Conservation (phyloP, 1,140 invertebrate species). For the Sarcophaga bullata region DNA sequence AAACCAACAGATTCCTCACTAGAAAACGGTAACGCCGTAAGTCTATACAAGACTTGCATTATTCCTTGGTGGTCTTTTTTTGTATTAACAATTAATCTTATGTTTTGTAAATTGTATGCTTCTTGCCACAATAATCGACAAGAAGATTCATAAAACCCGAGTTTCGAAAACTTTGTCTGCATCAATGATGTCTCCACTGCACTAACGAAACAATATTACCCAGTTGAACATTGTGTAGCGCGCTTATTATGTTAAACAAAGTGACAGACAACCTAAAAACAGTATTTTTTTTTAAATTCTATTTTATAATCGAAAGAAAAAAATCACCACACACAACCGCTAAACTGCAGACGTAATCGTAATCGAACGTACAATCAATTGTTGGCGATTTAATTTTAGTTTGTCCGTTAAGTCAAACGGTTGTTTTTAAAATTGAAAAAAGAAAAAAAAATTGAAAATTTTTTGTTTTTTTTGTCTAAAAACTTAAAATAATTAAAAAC, state of each 20-base stretch:
- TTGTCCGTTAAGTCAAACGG: constrained; percentile 12
- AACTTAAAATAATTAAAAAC: background rate
- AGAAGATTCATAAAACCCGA: too few relatives aligned
- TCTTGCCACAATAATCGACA: too few relatives aligned
- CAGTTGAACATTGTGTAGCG: background rate
- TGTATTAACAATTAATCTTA: too few relatives aligned
- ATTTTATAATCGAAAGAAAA: background rate
- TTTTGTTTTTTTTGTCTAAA: too few relatives aligned
- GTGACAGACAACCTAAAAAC: background rate
- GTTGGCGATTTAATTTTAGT: background rate
- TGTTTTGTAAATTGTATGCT: too few relatives aligned
- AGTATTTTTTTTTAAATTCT: background rate
- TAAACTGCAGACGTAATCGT: background rate
- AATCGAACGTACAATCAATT: constrained; percentile 7
- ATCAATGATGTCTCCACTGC: too few relatives aligned
- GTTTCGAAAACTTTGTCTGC: too few relatives aligned
- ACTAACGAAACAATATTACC: too few relatives aligned
- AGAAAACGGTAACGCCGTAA: too few relatives aligned
- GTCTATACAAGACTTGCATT: too few relatives aligned
- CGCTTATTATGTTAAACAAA: background rate
- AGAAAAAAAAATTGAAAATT: background rate
- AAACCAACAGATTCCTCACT: too few relatives aligned
- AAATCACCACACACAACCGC: background rate
- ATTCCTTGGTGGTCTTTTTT: too few relatives aligned
- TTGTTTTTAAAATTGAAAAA: background rate